Percentiles rank a stretch among this genome's conserved stretches.
These are phyloP conservation scores for Lerista edwardsae DNA, from an alignment of 2,797 vertebrate species.

Conservation along the genomic window DNA sequence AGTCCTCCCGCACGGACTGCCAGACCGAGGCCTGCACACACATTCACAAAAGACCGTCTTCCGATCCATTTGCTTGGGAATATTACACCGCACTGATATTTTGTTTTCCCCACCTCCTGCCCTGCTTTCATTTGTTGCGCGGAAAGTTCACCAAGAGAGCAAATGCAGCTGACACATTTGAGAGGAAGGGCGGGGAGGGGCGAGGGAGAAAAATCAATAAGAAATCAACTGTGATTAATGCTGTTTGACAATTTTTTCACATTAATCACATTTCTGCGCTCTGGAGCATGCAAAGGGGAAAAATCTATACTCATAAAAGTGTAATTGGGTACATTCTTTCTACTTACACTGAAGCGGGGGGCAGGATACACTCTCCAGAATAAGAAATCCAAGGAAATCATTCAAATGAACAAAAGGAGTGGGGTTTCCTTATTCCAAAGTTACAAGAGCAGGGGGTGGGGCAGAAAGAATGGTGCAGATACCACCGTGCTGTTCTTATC, in stretches of 20 bases:
- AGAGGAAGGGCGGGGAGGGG: background rate
- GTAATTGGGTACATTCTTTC: slow-evolving; percentile 62
- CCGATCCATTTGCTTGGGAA: background rate
- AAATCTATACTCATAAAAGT: slow-evolving; percentile 70
- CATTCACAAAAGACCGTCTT: background rate
- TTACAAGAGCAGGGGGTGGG: background rate
- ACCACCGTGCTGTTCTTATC: background rate
- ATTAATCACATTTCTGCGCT: slow-evolving; percentile 69
- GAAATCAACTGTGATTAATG: slow-evolving; percentile 74
- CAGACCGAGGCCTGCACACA: background rate
- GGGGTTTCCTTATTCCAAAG: slow-evolving; percentile 4
- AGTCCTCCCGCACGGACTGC: background rate
- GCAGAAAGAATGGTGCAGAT: no score
- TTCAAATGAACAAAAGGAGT: slow-evolving; percentile 15
- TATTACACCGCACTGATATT: background rate
- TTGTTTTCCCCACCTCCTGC: background rate
- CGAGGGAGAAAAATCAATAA: slow-evolving; percentile 54
- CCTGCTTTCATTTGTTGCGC: slow-evolving; percentile 53
- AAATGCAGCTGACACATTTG: background rate
- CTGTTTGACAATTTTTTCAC: slow-evolving; percentile 68
- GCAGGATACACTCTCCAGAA: slow-evolving; percentile 14
- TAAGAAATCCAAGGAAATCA: slow-evolving; percentile 9
- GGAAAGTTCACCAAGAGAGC: background rate
- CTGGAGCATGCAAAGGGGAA: slow-evolving; percentile 56
- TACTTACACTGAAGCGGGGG: background rate